Evolutionary conservation across 2,888 invertebrate species (phyloP).

Genomic region (Drosophila greeni): DNA sequence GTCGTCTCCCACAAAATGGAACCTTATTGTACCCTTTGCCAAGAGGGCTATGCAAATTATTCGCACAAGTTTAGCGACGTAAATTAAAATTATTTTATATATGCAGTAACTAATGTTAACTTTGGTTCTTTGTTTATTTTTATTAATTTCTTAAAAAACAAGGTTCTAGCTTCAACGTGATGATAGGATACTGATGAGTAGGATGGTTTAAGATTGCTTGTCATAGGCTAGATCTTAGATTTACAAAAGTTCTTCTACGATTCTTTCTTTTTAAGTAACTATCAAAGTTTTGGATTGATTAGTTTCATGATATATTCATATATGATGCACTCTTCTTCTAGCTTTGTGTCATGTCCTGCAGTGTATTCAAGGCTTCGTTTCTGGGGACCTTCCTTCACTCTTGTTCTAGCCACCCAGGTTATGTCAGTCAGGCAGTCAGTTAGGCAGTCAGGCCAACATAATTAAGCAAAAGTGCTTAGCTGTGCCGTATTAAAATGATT

Average conservation of each 20-base stretch:
- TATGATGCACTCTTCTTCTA: background rate
- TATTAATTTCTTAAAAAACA: background rate
- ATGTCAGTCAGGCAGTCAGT: constrained; percentile 55
- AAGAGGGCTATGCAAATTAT: constrained; percentile 6
- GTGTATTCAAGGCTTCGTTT: background rate
- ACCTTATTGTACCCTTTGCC: constrained; percentile 25
- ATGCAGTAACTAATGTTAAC: background rate
- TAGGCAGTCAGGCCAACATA: constrained; percentile 57
- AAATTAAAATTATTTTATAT: background rate
- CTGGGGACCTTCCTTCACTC: background rate
- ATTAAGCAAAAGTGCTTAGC: constrained; percentile 72
- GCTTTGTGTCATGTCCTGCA: background rate
- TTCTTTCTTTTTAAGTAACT: background rate
- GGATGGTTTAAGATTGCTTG: background rate
- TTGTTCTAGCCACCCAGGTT: constrained; percentile 45
- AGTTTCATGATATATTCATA: background rate
- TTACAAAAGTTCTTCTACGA: background rate
- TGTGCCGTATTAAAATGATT: constrained; percentile 70
- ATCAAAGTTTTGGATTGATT: background rate
- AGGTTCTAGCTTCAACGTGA: background rate
- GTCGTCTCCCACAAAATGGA: constrained; percentile 14
- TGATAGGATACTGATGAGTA: background rate
- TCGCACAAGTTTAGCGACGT: background rate
- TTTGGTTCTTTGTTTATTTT: background rate
- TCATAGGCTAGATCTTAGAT: background rate